phyloP scores from a whole-genome alignment of 2,797 vertebrate species.

The Tamandua tetradactyla region DNA sequence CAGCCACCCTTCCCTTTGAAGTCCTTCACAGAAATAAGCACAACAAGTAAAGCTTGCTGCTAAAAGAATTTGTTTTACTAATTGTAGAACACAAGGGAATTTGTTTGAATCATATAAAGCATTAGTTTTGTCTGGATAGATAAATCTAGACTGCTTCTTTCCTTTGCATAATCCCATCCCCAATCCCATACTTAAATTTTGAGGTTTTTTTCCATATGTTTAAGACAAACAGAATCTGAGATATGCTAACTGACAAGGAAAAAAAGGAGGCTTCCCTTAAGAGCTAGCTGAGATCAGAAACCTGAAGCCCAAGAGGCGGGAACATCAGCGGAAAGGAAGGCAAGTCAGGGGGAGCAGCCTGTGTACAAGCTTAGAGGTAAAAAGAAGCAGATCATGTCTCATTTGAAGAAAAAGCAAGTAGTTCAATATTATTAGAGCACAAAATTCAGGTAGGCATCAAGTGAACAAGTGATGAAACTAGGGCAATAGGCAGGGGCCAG shows the following conservation, averaged over 20 bases:
- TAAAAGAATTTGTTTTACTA: background rate
- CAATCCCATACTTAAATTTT: background rate
- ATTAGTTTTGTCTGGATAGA: background rate
- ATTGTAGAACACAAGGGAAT: background rate
- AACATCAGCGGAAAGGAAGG: background rate
- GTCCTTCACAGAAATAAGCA: background rate
- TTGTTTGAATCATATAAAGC: background rate
- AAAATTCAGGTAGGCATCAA: background rate
- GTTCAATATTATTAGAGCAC: background rate
- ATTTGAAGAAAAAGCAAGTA: background rate
- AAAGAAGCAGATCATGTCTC: background rate
- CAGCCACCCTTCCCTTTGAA: background rate
- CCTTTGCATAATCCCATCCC: background rate
- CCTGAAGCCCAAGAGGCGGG: background rate
- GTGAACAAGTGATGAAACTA: background rate
- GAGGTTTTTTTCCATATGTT: background rate
- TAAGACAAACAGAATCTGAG: background rate
- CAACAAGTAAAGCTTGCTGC: background rate
- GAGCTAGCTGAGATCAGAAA: background rate
- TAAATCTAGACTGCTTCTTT: background rate
- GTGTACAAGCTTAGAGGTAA: background rate
- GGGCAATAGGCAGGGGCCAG: background rate
- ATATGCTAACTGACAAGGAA: background rate
- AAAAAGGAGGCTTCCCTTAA: background rate
- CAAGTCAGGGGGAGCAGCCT: accelerated